Evolutionary conservation across 2,113 vertebrate genomes (phyloP).

Genomic region (Apus apus): DNA sequence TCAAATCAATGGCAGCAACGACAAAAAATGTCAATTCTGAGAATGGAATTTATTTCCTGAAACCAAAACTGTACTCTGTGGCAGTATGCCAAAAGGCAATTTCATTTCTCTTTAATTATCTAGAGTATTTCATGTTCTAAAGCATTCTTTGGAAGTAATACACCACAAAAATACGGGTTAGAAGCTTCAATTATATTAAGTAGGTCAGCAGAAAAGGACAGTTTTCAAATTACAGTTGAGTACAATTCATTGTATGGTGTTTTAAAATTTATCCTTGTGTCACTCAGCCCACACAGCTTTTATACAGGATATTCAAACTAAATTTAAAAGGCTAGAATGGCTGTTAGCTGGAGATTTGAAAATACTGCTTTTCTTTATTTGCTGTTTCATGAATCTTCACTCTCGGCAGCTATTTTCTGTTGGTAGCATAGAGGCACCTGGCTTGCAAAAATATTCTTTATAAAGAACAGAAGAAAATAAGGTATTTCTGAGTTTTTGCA

Average conservation of each 20-base stretch:
- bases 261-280: not conserved
- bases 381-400: not conserved
- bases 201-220: not conserved
- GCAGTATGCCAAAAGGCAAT: not conserved
- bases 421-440: not conserved
- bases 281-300: not conserved
- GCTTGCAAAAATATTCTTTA: not conserved
- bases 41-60: not conserved
- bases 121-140: not conserved
- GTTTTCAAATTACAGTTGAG: not conserved
- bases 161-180: not conserved
- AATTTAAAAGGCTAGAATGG: not conserved
- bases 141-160: not conserved
- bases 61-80: not conserved
- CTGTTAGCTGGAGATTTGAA: not conserved
- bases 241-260: not conserved
- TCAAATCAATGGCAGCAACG: not conserved
- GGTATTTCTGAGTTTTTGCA: not conserved
- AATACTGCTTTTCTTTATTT: not conserved
- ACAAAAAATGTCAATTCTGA: not conserved
- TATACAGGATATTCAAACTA: not conserved
- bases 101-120: not conserved
- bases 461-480: not conserved
- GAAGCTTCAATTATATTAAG: not conserved
- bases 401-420: not conserved